Base-by-base conservation (phyloP, 1,140 invertebrate genomes). In the Drosophila pachea region DNA sequence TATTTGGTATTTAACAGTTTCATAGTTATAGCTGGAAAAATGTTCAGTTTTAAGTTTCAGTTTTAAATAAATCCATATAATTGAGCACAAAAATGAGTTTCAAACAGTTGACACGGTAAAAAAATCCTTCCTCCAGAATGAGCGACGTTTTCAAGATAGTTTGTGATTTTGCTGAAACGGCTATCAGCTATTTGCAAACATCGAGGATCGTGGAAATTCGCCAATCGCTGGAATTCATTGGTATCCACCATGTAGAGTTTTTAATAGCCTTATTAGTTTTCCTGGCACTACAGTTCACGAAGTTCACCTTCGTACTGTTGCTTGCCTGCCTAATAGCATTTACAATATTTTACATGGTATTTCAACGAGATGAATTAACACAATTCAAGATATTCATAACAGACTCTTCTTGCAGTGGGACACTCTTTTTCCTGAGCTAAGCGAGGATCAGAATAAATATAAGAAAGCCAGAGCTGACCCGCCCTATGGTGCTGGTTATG, bases 311-410 rank as follows among this genome's bases (percentile, higher is more conserved):
- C 2, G 59, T 86, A 0, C 45, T 84, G 8, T 5, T 81, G 7
- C 6, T 84, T 7, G 76, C 81, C n/a, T 49, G 64, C 7, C 12
- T 48, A 0, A 62, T 84, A 22, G 76, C 73, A 3, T 79, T 74
- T 8, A 45, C 36, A 6, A 79, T 74, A 14, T 84, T 84, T 35
- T 79, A 86, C 33, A 48, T 84, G 79, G 79, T 84, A 79, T 22
- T 22, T 22, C 22, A 22, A 22, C 22, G 3, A 22, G 22, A 22
- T 22, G 1, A 22, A 22, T 22, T 22, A 3, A 22, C 1, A 22
- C 22, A 22, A 2, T 2, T 22, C 22, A 22, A 22, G 22, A 22
- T 22, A 22, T 22, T 1, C 3, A 1, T 22, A 22, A 22, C 22
- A 22, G 22, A 2, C 22, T 3, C 22, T 22, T 22, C 3, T 22